Evolutionary conservation across 2,797 vertebrate genomes (phyloP).

Genomic region (Rhinichthys osculus): DNA sequence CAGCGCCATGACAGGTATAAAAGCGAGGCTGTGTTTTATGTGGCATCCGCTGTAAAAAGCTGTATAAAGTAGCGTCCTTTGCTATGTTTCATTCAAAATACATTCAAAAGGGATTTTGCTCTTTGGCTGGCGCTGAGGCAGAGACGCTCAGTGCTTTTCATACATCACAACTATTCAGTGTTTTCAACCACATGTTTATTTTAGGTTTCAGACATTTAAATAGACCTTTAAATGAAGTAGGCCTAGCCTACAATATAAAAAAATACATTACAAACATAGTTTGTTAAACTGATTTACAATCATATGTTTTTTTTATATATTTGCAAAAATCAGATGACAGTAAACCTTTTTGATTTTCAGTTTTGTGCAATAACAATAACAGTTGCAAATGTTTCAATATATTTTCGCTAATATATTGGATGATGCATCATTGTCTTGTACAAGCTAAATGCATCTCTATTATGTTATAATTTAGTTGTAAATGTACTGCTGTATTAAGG

Average conservation of each 20-base stretch:
- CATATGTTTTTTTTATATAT: not conserved
- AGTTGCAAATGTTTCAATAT: not conserved
- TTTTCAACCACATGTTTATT: too few species aligned
- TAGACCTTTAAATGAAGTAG: too few species aligned
- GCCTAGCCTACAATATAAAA: too few species aligned
- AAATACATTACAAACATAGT: too few species aligned
- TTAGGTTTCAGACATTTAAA: too few species aligned
- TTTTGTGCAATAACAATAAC: not conserved
- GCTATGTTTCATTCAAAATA: too few species aligned
- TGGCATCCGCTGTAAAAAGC: not conserved
- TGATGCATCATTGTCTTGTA: not conserved
- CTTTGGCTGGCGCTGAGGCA: too few species aligned
- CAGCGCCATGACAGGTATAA: not conserved
- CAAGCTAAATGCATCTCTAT: not conserved
- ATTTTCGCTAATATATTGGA: not conserved
- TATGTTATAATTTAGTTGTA: not conserved
- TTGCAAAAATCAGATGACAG: not conserved
- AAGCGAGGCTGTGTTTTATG: not conserved
- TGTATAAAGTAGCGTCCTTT: not conserved
- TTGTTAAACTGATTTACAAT: too few species aligned
- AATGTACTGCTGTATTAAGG: not conserved
- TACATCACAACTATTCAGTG: too few species aligned
- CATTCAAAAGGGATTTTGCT: too few species aligned
- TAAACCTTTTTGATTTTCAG: not conserved
- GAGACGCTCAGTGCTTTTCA: too few species aligned